These are phyloP conservation scores for Parelbella ahira DNA, from an alignment of 2,888 invertebrate species.

Conservation along the genomic window DNA sequence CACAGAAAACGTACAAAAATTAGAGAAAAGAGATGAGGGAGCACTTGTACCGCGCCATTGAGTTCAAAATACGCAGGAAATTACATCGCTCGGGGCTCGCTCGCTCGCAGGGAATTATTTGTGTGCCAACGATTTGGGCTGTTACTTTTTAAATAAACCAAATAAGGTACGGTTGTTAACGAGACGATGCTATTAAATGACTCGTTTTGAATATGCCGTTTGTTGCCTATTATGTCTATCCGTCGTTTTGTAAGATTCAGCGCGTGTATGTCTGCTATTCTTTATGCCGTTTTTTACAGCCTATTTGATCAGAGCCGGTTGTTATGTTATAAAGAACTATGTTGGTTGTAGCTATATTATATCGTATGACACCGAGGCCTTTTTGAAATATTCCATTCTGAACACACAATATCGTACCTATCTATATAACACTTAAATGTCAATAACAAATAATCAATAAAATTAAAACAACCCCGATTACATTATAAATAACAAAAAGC, in stretches of 20 bases:
- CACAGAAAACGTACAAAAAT: constrained; percentile 79
- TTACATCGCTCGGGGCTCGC: constrained; percentile 65
- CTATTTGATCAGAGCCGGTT: not conserved
- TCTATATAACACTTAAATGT: no score
- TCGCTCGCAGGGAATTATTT: constrained; percentile 65
- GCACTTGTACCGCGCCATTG: constrained; percentile 79
- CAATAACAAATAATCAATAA: no score
- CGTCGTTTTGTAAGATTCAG: constrained; percentile 5
- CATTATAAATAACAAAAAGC: no score
- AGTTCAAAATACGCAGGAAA: constrained; percentile 79
- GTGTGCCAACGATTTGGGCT: constrained; percentile 69
- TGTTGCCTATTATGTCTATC: constrained; percentile 18
- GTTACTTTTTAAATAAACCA: constrained; percentile 74
- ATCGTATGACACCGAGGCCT: no score
- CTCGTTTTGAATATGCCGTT: constrained; percentile 28
- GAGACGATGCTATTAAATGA: constrained; percentile 45
- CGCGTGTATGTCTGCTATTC: not conserved
- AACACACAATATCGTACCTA: no score
- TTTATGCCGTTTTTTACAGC: constrained; percentile 14
- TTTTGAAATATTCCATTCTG: no score
- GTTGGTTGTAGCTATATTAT: no score
- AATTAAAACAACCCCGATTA: no score
- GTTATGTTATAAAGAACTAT: no score
- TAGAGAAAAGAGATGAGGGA: constrained; percentile 76
- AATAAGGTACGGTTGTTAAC: constrained; percentile 64